phyloP scores from a whole-genome alignment of 2,113 vertebrate species.

The Saimiri boliviensis region DNA sequence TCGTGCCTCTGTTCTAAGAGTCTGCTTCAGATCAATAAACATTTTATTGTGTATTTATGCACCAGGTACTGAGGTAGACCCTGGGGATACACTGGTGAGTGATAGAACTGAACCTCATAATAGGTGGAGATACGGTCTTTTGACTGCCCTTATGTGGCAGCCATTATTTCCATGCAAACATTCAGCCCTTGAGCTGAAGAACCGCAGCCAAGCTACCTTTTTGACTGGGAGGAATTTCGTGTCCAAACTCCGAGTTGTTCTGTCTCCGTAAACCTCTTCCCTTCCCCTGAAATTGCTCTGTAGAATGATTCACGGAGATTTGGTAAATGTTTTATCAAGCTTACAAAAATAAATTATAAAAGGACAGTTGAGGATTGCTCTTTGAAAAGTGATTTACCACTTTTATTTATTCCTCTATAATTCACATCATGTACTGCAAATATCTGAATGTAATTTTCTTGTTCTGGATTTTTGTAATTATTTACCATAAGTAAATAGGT shows the following conservation, averaged over 20 bases:
- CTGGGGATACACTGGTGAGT: not conserved
- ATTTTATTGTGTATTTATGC: constrained; percentile 24
- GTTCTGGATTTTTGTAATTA: not conserved
- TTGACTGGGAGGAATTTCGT: not conserved
- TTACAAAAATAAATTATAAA: not conserved
- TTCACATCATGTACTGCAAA: not conserved
- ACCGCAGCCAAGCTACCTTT: not conserved
- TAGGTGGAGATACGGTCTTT: not conserved
- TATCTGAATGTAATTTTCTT: not conserved
- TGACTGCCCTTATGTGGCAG: not conserved
- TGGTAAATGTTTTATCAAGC: not conserved
- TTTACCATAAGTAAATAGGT: not conserved
- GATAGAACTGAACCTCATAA: not conserved
- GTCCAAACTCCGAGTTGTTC: not conserved
- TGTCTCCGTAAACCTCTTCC: not conserved
- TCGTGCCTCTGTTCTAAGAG: not conserved
- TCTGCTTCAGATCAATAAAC: constrained; percentile 16
- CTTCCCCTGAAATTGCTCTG: not conserved
- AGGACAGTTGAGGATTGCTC: not conserved
- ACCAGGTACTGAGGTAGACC: not conserved
- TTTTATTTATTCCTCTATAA: not conserved
- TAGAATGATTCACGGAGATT: constrained; percentile 25
- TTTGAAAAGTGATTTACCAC: not conserved
- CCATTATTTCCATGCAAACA: not conserved
- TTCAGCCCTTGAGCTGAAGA: not conserved